Base-by-base conservation (phyloP, 2,113 vertebrate species). In the Atherinomorus stipes region DNA sequence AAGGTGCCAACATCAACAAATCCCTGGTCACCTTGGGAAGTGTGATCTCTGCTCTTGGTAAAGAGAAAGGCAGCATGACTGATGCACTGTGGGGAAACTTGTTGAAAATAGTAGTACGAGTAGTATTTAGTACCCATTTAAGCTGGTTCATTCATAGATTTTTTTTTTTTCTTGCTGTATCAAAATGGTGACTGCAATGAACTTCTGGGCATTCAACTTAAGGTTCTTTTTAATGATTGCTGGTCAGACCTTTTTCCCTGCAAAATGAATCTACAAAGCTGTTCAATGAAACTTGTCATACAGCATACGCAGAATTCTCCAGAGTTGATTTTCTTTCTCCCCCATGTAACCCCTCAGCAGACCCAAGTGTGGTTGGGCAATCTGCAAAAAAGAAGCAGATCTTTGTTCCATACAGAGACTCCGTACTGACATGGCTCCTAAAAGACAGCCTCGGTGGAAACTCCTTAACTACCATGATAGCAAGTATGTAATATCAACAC, bases 381-480 rank as follows among this genome's bases (percentile, higher is more conserved):
- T 88, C 66, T 9, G 51, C 72, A 40, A 90, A 77, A 84, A 97
- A 95, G 94, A 96, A 96, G 71, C 95, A 95, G 93, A 92, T 96
- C 85, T 99, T 98, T 89, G 96, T 99, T 93, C 97, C 97, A 90
- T 99, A 99, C 91, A 95, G 97, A 86, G 96, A 98, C 91, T 99
- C 98, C 1, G 96, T 98, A 83, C 95, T 99, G 88, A 99, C 98
- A 16, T 98, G 98, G 97, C 93, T 99, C 2, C 94, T 99, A 53
- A 99, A 98, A 93, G 97, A 99, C 89, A 99, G 97, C 89, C 94
- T 99, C 76, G 97, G 97, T 87, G 98, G 98, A 93, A 99, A 99
- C 94, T 95, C 96, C 47, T 95, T 96, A 92, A 99, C 98, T 19
- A 96, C 98, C 60, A 98, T 99, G 96, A 97, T 99, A 85, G 96